A percentile compares a stretch with the other conserved stretches of the same genome.
phyloP scores from a whole-genome alignment of 2,888 invertebrate species.

The Gerosis bhagava region DNA sequence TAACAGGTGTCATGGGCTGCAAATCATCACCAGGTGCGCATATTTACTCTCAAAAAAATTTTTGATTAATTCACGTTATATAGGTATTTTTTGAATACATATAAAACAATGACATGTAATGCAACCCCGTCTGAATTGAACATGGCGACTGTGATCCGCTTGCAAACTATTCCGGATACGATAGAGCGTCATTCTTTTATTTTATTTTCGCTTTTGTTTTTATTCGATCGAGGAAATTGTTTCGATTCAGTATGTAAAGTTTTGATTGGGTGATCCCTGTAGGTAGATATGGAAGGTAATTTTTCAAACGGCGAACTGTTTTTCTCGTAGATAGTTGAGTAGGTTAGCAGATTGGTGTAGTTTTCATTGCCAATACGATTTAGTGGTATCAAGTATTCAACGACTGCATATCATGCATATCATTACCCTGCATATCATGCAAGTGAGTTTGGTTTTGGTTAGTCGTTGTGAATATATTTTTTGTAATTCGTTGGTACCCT shows the following conservation, averaged over 20 bases:
- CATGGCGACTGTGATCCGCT: conserved; percentile 73
- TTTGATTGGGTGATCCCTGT: conserved; percentile 41
- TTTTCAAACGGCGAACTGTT: conserved; percentile 12
- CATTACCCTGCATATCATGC: no score
- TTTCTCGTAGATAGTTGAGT: neutral
- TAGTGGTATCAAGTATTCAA: neutral
- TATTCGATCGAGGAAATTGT: conserved; percentile 65
- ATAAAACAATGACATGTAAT: conserved; percentile 56
- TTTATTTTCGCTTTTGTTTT: conserved; percentile 70
- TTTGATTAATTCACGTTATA: no score
- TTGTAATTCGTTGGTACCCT: no score
- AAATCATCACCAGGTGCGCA: no score
- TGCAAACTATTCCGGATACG: conserved; percentile 72
- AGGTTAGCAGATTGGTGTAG: conserved; percentile 6
- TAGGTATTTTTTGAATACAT: no score
- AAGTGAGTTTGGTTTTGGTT: no score
- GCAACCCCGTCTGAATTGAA: conserved; percentile 51
- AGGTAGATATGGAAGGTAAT: conserved; percentile 23
- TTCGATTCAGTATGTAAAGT: conserved; percentile 53
- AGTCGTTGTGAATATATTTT: no score
- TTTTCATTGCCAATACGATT: conserved; percentile 6
- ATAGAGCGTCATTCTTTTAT: conserved; percentile 73
- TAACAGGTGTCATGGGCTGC: no score
- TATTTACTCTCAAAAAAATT: no score
- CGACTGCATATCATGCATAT: no score